Evolutionary conservation across 2,888 invertebrate genomes (phyloP).

Genomic region (Tubiluchus corallicola): DNA sequence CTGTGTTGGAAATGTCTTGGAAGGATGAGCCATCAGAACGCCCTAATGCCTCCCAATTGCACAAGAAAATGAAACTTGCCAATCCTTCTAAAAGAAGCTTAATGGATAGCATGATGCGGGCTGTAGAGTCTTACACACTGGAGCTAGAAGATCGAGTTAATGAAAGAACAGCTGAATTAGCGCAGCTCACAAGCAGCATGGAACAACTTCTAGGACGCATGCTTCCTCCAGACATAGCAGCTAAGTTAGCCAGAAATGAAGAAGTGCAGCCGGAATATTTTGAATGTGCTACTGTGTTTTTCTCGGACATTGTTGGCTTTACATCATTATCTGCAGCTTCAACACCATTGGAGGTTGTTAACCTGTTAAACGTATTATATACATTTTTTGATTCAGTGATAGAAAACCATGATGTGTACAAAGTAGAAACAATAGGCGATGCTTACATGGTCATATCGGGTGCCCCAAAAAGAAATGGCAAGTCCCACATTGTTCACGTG

Average conservation of each 20-base stretch:
- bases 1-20: background rate
- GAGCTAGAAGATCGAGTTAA: constrained; percentile 19
- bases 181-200: constrained; percentile 15
- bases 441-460: constrained; percentile 12
- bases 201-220: constrained; percentile 17
- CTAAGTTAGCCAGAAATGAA: constrained; percentile 14
- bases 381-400: constrained; percentile 2
- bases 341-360: constrained; percentile 10
- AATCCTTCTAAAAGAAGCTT: constrained; percentile 19
- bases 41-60: constrained; percentile 18
- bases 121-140: constrained; percentile 21
- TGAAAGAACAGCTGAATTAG: constrained; percentile 18
- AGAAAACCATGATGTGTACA: background rate
- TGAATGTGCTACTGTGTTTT: constrained; percentile 14
- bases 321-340: constrained; percentile 9
- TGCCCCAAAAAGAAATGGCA: constrained; percentile 11
- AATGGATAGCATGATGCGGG: constrained; percentile 24
- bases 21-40: constrained; percentile 14
- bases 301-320: constrained; percentile 10
- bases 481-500: constrained; percentile 7
- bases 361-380: constrained; percentile 9
- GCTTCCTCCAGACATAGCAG: constrained; percentile 17
- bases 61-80: constrained; percentile 17
- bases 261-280: constrained; percentile 14
- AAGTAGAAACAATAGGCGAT: constrained; percentile 9